Evolutionary conservation across 2,888 invertebrate genomes (phyloP), one percentile per base, ranked within the genome.

Genomic region (Lasioglossum calceatum): DNA sequence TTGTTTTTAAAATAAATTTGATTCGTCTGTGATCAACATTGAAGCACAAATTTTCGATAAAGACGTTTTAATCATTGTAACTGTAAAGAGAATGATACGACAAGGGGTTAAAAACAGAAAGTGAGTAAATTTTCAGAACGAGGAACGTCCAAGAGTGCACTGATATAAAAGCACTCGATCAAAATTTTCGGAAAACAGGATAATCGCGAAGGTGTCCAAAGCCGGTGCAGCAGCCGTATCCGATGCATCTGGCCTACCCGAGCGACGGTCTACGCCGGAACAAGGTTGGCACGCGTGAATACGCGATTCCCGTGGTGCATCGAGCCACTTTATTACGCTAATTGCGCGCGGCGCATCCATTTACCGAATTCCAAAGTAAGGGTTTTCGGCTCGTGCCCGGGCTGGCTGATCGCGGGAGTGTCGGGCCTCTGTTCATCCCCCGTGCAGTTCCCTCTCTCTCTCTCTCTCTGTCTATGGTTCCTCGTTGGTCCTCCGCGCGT

Each of bases 321-420:
- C 76, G 79, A 58, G 75, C 50, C 85, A 86, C 90, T 90, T 90
- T 87, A 89, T 90, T 89, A 90, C 84, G 81, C 87, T 89, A 89
- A 90, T 88, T 90, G 89, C 77, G 72, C 74, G 23, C 81, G 73
- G 64, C 72, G 71, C 78, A 42, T 78, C 76, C 79, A 83, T 84
- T 88, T 85, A 85, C 85, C 79, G 87, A 87, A 90, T 90, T 87
- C 89, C 88, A 83, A 90, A 82, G 83, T 89, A 87, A 89, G 87
- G 86, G 84, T 81, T 89, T 88, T 88, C 84, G 81, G 70, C 44
- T 81, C 80, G 64, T 81, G 72, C 78, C 27, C 70, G 77, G 47
- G 71, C 81, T 64, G 72, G 80, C 76, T 83, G 86, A 83, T 89
- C 88, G 82, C 73, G 27, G 23, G 47, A 78, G 42, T 8, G 47